These are phyloP conservation scores for Stenodema calcarata DNA, from an alignment of 2,888 invertebrate species.

Conservation along the genomic window DNA sequence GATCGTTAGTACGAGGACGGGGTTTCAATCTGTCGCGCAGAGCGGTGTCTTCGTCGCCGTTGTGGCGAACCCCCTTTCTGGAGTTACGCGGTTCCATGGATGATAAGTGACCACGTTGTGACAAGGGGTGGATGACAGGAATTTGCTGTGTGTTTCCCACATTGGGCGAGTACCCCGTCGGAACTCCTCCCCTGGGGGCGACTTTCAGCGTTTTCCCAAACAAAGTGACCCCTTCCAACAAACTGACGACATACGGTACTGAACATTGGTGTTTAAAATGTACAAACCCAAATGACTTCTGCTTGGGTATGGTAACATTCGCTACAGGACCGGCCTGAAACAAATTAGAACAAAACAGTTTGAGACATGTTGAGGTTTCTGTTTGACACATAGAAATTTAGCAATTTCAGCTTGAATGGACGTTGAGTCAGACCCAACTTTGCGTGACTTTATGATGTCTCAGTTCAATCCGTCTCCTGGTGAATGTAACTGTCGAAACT, in stretches of 20 bases:
- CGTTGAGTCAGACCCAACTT: no score
- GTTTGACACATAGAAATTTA: no score
- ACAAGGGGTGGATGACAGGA: background rate
- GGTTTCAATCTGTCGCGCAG: background rate
- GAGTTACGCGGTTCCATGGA: background rate
- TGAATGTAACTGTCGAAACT: no score
- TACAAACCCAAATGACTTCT: conserved; percentile 77
- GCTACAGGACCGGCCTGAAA: conserved; percentile 79
- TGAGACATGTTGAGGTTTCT: no score
- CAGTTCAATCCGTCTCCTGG: no score
- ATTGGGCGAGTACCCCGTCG: background rate
- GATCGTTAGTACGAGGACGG: background rate
- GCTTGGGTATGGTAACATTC: conserved; percentile 75
- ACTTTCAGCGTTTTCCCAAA: conserved; percentile 62
- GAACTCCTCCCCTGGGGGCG: background rate
- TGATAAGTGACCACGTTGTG: background rate
- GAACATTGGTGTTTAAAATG: conserved; percentile 78
- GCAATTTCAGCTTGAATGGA: no score
- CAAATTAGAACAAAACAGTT: conserved; percentile 40
- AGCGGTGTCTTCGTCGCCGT: background rate
- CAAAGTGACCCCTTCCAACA: conserved; percentile 74
- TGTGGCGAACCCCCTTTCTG: background rate
- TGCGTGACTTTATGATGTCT: no score
- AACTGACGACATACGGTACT: conserved; percentile 76
- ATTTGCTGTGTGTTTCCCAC: background rate